Evolutionary conservation across 2,888 invertebrate genomes (phyloP).

Genomic region (Steinernema carpocapsae): DNA sequence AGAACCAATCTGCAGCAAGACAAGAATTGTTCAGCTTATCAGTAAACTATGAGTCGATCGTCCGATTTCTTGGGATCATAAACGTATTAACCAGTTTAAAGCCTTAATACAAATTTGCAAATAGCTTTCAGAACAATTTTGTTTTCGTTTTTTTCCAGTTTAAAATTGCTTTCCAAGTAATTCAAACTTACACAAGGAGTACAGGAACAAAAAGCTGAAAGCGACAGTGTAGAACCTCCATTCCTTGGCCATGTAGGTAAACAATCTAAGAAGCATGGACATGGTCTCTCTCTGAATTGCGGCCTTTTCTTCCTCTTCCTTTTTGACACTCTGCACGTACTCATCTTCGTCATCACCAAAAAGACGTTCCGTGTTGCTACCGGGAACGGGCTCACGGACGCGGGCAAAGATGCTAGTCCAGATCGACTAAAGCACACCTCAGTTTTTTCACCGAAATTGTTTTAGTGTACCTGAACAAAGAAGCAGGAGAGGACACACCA

Average conservation of each 20-base stretch:
- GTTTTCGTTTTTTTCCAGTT: no score
- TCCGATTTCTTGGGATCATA: no score
- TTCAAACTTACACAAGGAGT: slow-evolving; percentile 59
- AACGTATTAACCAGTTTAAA: no score
- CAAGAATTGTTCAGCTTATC: no score
- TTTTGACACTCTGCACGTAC: slow-evolving; percentile 42
- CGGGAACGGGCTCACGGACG: slow-evolving; percentile 51
- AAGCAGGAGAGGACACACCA: slow-evolving; percentile 67
- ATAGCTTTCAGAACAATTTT: no score
- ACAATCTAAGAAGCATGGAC: slow-evolving; percentile 58
- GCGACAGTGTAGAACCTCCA: slow-evolving; percentile 65
- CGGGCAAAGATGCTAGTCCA: slow-evolving; percentile 62
- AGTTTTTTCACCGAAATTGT: background rate
- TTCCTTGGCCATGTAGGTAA: slow-evolving; percentile 66
- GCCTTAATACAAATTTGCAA: no score
- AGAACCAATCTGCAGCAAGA: no score
- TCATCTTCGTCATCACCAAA: slow-evolving; percentile 36
- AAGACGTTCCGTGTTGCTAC: slow-evolving; percentile 36
- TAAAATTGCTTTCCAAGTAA: no score
- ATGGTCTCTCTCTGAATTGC: slow-evolving; percentile 65
- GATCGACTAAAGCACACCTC: slow-evolving; percentile 51
- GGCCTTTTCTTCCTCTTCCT: slow-evolving; percentile 56
- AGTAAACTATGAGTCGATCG: no score
- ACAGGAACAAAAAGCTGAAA: slow-evolving; percentile 64
- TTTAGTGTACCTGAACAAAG: slow-evolving; percentile 49